Percentiles rank a stretch among this genome's conserved stretches.
Evolutionary conservation across 2,888 invertebrate genomes (phyloP).

Genomic region (Cosmia pyralina): DNA sequence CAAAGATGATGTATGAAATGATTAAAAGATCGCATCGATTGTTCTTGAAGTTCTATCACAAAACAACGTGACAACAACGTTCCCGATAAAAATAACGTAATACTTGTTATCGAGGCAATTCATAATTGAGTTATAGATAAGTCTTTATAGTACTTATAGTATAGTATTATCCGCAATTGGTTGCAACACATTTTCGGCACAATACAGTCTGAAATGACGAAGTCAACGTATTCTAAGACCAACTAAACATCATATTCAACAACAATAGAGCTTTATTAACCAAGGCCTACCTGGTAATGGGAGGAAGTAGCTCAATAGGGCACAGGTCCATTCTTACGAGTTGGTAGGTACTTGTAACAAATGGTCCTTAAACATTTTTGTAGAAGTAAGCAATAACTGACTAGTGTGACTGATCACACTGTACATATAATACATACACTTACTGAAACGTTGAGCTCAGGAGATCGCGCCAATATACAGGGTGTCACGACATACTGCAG

Average conservation of each 20-base stretch:
- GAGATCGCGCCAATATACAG: too few relatives aligned
- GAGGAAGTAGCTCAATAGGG: conserved; percentile 46
- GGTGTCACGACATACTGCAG: too few relatives aligned
- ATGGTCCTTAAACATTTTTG: neutral
- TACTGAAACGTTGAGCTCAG: too few relatives aligned
- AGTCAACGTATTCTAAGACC: neutral
- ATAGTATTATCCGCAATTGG: too few relatives aligned
- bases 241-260: neutral
- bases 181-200: neutral
- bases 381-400: too few relatives aligned
- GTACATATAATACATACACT: too few relatives aligned
- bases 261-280: conserved; percentile 30
- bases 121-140: neutral
- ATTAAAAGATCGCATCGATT: neutral
- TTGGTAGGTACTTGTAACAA: conserved; percentile 2
- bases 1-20: neutral
- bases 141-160: too few relatives aligned
- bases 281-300: conserved; percentile 41
- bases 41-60: neutral
- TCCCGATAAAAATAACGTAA: conserved; percentile 1
- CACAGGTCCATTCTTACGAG: conserved; percentile 25
- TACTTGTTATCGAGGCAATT: neutral
- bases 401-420: too few relatives aligned
- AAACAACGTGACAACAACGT: neutral
- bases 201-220: neutral